These are phyloP conservation scores for Zaprionus lachaisei DNA, from an alignment of 1,140 invertebrate genomes.

Conservation along the genomic window DNA sequence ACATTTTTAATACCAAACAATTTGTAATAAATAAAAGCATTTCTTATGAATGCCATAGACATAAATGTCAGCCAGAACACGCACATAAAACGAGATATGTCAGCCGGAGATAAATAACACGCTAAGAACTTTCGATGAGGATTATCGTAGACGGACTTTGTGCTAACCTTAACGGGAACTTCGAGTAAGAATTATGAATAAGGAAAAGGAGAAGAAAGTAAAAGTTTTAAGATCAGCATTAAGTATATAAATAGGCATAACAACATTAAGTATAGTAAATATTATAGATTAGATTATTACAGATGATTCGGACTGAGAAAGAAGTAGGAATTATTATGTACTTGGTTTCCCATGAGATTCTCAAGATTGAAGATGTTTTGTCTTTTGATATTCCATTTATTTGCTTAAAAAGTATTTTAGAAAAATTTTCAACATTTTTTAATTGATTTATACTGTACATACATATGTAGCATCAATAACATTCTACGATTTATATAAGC, in stretches of 20 bases:
- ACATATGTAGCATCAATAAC: too few species aligned
- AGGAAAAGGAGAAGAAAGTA: background rate
- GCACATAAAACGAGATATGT: conserved; percentile 37
- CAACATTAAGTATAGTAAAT: background rate
- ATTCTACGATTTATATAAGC: too few species aligned
- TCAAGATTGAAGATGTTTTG: too few species aligned
- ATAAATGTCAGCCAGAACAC: conserved; percentile 69
- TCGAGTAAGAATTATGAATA: background rate
- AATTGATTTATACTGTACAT: background rate
- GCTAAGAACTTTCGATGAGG: conserved; percentile 22
- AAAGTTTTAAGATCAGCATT: background rate
- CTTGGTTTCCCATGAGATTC: too few species aligned
- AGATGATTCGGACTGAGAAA: too few species aligned
- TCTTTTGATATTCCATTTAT: background rate
- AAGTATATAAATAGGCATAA: background rate
- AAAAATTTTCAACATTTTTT: background rate
- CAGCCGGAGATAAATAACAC: conserved; percentile 13
- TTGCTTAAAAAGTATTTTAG: background rate
- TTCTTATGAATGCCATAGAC: conserved; percentile 65
- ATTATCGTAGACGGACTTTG: conserved; percentile 4
- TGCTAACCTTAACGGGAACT: background rate
- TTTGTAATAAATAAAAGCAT: conserved; percentile 74
- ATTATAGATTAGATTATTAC: background rate
- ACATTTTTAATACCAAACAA: conserved; percentile 80
- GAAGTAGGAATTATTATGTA: too few species aligned